These are phyloP conservation scores for Strongylocentrotus purpuratus DNA, from an alignment of 35 echinoderm and acorn worm species.

Conservation along the genomic window DNA sequence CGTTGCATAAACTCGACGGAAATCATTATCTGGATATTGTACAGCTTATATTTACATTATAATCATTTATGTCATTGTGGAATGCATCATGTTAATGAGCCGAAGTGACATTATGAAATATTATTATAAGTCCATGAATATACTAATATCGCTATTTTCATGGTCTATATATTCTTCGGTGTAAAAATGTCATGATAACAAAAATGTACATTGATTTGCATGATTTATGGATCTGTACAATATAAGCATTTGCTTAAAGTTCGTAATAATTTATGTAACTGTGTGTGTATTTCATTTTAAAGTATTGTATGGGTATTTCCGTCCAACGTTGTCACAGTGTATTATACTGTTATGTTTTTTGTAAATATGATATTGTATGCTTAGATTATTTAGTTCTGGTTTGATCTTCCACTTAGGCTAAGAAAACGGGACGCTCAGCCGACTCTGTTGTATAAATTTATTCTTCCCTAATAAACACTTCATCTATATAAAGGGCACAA, in stretches of 20 bases:
- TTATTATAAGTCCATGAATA: not conserved
- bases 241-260: not conserved
- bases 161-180: not conserved
- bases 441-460: not conserved
- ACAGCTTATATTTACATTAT: not conserved
- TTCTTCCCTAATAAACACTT: not conserved
- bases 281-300: not conserved
- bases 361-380: not conserved
- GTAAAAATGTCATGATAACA: not conserved
- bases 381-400: not conserved
- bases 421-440: not conserved
- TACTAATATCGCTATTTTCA: not conserved
- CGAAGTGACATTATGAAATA: no score
- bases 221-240: constrained; percentile 10
- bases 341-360: not conserved
- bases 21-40: not conserved
- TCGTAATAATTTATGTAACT: not conserved
- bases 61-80: no score
- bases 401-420: not conserved
- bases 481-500: not conserved
- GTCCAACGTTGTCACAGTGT: not conserved
- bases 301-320: constrained; percentile 17
- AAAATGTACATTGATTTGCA: not conserved
- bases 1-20: not conserved
- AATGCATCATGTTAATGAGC: no score